These are phyloP conservation scores for Bombyx mori DNA, from an alignment of 1,140 invertebrate genomes.

Conservation along the genomic window ASM3026992v2 NC_085119.1:2441001-2441500, in stretches of 20 bases:
- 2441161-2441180: not conserved
- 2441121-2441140: conserved; percentile 2
- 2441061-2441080: conserved; percentile 1
- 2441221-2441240: not conserved
- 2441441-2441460: not conserved
- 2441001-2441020: not conserved
- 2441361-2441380: not conserved
- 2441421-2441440: not conserved
- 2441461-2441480: not conserved
- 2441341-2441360: not conserved
- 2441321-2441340: not conserved
- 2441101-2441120: not conserved
- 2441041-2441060: not conserved
- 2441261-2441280: not conserved
- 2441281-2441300: not conserved
- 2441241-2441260: not conserved
- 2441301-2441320: not conserved
- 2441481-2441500: not conserved
- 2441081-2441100: not conserved
- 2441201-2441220: not conserved
- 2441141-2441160: not conserved
- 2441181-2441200: not conserved
- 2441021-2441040: not conserved
- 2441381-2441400: not conserved
- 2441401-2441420: not conserved